These are phyloP conservation scores for Calyptommatus sinebrachiatus DNA, from an alignment of 2,113 vertebrate species.

Conservation along the genomic window DNA sequence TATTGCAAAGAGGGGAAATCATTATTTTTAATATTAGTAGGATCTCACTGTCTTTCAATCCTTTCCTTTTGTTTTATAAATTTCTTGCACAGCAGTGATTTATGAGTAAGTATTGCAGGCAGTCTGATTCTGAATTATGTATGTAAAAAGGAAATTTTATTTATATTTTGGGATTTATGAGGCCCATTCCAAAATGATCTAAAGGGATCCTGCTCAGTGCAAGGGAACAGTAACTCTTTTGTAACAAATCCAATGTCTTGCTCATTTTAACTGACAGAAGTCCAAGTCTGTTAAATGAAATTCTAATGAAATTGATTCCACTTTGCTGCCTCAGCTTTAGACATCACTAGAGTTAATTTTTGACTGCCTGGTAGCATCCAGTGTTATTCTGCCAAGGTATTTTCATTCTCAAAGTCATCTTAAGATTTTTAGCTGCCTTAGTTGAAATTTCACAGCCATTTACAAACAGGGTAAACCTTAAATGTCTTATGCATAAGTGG, in stretches of 20 bases:
- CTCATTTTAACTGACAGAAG: neutral
- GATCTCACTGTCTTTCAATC: neutral
- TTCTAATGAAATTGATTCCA: conserved; percentile 7
- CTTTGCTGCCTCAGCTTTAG: conserved; percentile 14
- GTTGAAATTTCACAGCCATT: too few relatives aligned
- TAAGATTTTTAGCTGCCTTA: too few relatives aligned
- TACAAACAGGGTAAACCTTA: neutral
- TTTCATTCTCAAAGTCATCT: neutral
- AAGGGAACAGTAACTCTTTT: too few relatives aligned
- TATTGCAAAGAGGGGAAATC: neutral
- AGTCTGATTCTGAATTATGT: too few relatives aligned
- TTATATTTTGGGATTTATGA: neutral
- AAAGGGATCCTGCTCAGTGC: neutral
- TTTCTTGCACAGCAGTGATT: neutral
- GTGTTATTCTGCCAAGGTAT: neutral
- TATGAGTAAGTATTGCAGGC: neutral
- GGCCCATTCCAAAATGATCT: neutral
- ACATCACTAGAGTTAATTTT: neutral
- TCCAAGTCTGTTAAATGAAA: conserved; percentile 3
- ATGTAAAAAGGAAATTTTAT: too few relatives aligned
- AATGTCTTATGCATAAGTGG: neutral
- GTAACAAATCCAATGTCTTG: neutral
- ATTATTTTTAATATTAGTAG: neutral
- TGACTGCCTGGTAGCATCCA: neutral
- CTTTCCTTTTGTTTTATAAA: neutral